These are phyloP conservation scores for Adrianichthys oophorus DNA, from an alignment of 2,797 vertebrate species.

Conservation along the genomic window DNA sequence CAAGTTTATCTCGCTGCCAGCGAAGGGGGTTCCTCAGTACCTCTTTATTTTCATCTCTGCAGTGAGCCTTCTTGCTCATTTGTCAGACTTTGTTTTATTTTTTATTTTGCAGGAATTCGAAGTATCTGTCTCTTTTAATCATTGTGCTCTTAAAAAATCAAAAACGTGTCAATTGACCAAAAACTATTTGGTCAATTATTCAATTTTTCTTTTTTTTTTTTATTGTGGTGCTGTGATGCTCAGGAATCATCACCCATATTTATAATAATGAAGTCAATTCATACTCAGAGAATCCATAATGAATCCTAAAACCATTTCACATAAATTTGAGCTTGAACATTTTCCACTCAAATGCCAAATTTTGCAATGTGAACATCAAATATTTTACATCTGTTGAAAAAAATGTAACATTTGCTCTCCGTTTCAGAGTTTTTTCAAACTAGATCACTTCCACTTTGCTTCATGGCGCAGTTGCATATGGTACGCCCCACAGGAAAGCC, in stretches of 20 bases:
- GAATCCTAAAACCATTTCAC: too few species aligned
- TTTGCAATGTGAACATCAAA: background rate
- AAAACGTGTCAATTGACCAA: too few species aligned
- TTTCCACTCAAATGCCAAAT: slow-evolving; percentile 4
- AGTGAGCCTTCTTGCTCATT: slow-evolving; percentile 19
- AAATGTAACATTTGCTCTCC: background rate
- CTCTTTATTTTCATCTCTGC: slow-evolving; percentile 46
- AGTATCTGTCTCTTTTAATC: background rate
- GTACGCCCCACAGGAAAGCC: slow-evolving; percentile 65
- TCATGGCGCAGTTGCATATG: slow-evolving; percentile 67
- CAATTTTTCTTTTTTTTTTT: too few species aligned
- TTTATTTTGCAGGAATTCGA: background rate
- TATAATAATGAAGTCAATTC: background rate
- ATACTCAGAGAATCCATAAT: too few species aligned
- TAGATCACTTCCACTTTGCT: slow-evolving; percentile 31
- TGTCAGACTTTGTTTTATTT: slow-evolving; percentile 6
- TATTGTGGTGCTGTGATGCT: too few species aligned
- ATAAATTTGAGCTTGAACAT: too few species aligned
- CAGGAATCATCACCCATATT: background rate
- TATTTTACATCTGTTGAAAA: background rate
- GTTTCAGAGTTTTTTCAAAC: slow-evolving; percentile 1
- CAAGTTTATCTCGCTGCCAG: slow-evolving; percentile 50
- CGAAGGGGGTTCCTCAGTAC: slow-evolving; percentile 68
- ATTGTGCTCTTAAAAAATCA: accelerated
- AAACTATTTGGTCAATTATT: too few species aligned